phyloP scores from a whole-genome alignment of 2,888 invertebrate species.

The Sesia apiformis region DNA sequence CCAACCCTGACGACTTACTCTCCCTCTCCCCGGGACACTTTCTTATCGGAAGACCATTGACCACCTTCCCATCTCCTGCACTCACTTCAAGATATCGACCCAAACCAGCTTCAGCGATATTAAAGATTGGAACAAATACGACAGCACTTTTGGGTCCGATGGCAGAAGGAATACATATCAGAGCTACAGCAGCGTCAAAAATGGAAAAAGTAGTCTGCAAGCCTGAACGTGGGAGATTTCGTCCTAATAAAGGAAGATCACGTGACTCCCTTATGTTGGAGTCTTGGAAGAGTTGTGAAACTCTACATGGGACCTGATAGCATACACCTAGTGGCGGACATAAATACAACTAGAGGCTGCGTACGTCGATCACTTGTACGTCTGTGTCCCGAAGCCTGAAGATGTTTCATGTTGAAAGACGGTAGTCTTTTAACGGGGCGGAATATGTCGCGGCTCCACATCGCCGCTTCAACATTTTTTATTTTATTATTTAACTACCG shows the following conservation, averaged over 20 bases:
- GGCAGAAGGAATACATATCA: conserved; percentile 2
- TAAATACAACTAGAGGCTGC: conserved; percentile 28
- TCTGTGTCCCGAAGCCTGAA: too few relatives aligned
- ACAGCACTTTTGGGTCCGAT: conserved; percentile 2
- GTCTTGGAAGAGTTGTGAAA: conserved; percentile 30
- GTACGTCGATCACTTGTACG: too few relatives aligned
- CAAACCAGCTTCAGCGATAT: too few relatives aligned
- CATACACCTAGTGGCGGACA: conserved; percentile 29
- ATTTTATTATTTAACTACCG: too few relatives aligned
- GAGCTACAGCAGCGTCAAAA: conserved; percentile 10
- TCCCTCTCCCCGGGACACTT: conserved; percentile 15
- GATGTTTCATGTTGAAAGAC: too few relatives aligned
- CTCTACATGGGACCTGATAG: conserved; percentile 33
- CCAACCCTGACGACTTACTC: too few relatives aligned
- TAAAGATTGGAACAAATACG: conserved; percentile 1
- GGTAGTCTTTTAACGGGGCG: too few relatives aligned
- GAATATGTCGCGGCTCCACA: too few relatives aligned
- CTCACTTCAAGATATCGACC: too few relatives aligned
- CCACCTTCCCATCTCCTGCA: conserved; percentile 3
- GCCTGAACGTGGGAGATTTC: conserved; percentile 25
- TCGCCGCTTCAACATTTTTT: too few relatives aligned
- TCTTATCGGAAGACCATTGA: conserved; percentile 12
- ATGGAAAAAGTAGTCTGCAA: conserved; percentile 7
- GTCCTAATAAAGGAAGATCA: conserved; percentile 20
- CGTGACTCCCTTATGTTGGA: conserved; percentile 30